phyloP scores from a whole-genome alignment of 37 sponge, comb jelly and placozoan species.

The Cliona cf. orientalis region DNA sequence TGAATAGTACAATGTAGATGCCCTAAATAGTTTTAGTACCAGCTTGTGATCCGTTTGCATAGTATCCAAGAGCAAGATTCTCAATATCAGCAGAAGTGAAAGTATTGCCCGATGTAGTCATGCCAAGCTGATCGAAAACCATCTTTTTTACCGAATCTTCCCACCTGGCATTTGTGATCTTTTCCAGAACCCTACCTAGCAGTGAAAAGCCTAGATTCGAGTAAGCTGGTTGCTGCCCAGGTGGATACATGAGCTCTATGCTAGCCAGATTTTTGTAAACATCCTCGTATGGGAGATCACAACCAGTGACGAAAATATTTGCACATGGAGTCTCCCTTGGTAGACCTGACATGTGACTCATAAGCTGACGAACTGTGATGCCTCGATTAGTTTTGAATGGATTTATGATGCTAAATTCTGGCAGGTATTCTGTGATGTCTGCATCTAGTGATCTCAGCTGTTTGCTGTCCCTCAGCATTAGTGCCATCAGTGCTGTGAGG shows the following conservation, averaged over 20 bases:
- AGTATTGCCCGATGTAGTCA: conserved; percentile 56
- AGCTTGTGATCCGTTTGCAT: conserved; percentile 48
- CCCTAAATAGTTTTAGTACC: too few relatives aligned
- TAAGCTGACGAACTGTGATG: conserved; percentile 72
- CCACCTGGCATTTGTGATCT: conserved; percentile 34
- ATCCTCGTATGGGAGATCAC: conserved; percentile 24
- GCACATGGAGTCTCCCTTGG: conserved; percentile 65
- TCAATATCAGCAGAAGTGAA: conserved; percentile 27
- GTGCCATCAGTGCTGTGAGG: conserved; percentile 67
- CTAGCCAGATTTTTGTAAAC: conserved; percentile 49
- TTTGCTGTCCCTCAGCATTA: conserved; percentile 60
- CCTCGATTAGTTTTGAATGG: conserved; percentile 67
- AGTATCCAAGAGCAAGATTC: conserved; percentile 70
- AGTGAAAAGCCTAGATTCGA: conserved; percentile 82
- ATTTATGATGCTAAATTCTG: conserved; percentile 59
- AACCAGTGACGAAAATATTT: conserved; percentile 54
- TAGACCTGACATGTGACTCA: conserved; percentile 81
- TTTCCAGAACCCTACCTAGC: conserved; percentile 52
- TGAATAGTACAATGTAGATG: background rate
- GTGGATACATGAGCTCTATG: conserved; percentile 58
- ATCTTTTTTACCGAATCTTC: conserved; percentile 52
- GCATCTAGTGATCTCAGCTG: conserved; percentile 50
- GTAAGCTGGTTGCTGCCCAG: conserved; percentile 65
- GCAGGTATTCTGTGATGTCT: conserved; percentile 51
- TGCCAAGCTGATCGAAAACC: conserved; percentile 50